Evolutionary conservation across 2,113 vertebrate genomes (phyloP), one percentile per base, ranked within the genome.

Genomic region (Raphicerus campestris): DNA sequence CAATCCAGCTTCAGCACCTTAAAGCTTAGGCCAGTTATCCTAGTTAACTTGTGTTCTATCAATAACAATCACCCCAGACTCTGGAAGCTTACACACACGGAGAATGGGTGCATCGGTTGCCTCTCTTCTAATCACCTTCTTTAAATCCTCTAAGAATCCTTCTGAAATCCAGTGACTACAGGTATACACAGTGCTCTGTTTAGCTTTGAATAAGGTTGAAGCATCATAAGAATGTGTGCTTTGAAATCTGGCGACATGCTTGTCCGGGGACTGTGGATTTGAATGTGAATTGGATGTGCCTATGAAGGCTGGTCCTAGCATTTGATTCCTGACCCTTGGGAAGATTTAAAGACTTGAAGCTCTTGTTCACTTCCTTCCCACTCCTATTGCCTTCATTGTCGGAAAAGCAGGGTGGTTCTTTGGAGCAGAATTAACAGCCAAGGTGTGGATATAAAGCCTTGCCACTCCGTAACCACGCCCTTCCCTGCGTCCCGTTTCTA

Each of bases 51-150:
- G 45, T 80, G 4, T 49, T 78, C 39, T 73, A 39, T 75, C 39
- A 26, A 2, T 75, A 75, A 24, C 47, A 66, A n/a, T 11, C 7
- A 51, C 4, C 1, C 7, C 35, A 28, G 10, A 45, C 32, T 94
- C 47, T 63, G 49, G 49, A 94, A 91, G 58, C 3, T 8, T n/a
- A 17, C 28, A 42, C 16, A 45, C 53, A 78, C 6, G 60, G 22
- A 73, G 35, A 86, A 63, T 7, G 39, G 22, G 39, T 80, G 0
- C 8, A 22, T 47, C 16, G 8, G 22, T 56, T 84, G 16, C 24
- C 22, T 95, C 7, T 86, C 14, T 87, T 78, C 94, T 60, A 53
- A 53, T 93, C 10, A 28, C 30, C 11, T 47, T 81, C 58, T 91
- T 93, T 55, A 47, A 77, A 53, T 16, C 7, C 15, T 93, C 22